phyloP scores from a whole-genome alignment of 2,797 vertebrate species.

The Paedocypris micromegethes region DNA sequence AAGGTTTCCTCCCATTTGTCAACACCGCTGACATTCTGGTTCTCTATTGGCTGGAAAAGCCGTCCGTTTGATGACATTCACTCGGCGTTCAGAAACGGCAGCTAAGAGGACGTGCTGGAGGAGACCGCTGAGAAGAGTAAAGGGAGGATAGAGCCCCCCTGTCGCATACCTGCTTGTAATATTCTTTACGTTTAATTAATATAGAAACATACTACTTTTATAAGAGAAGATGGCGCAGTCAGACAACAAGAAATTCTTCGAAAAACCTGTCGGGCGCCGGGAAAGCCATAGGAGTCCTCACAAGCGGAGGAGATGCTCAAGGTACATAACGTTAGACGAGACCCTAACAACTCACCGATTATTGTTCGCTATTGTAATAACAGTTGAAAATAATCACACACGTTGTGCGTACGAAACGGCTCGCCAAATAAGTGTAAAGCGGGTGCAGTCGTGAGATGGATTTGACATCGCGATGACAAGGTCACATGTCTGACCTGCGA shows the following conservation, averaged over 20 bases:
- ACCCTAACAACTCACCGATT: background rate
- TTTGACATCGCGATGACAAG: too few relatives aligned
- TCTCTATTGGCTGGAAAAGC: constrained; percentile 49
- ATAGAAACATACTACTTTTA: constrained; percentile 5
- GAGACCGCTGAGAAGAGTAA: constrained; percentile 29
- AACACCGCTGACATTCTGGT: background rate
- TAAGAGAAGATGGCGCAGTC: constrained; percentile 70
- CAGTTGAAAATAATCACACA: too few relatives aligned
- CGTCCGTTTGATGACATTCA: constrained; percentile 43
- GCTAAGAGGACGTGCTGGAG: constrained; percentile 31
- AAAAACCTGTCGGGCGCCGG: constrained; percentile 86
- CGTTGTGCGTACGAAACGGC: too few relatives aligned
- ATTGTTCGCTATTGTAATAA: too few relatives aligned
- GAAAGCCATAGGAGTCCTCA: constrained; percentile 90
- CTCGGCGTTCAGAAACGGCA: constrained; percentile 27
- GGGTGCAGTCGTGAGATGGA: too few relatives aligned
- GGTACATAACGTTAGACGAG: constrained; percentile 64
- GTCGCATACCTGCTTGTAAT: constrained; percentile 33
- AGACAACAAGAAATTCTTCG: constrained; percentile 80
- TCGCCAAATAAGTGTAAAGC: too few relatives aligned
- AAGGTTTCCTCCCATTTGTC: constrained; percentile 50
- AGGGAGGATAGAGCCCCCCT: constrained; percentile 44
- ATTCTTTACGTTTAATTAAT: background rate
- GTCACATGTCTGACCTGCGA: too few relatives aligned
- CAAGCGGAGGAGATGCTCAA: constrained; percentile 98